Evolutionary conservation across 1,140 invertebrate genomes (phyloP).

Genomic region (Platyscapa corneri): DNA sequence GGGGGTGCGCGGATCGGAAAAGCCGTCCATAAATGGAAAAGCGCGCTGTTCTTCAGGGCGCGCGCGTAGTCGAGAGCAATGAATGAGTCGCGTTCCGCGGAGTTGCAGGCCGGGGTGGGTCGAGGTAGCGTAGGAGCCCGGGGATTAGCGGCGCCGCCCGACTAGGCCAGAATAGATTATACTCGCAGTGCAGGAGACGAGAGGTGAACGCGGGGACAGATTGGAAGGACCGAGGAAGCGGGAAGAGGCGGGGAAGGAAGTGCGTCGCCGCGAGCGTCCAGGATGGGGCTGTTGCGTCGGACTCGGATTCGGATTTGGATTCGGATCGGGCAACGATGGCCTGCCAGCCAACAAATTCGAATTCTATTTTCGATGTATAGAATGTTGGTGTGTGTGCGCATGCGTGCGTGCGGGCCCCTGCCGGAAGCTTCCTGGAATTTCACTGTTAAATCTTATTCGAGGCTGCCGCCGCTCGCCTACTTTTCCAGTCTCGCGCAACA

Average conservation of each 20-base stretch:
- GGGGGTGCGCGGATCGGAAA: no score
- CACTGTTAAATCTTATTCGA: not conserved
- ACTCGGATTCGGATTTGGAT: no score
- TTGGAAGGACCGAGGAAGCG: not conserved
- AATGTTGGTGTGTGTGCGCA: no score
- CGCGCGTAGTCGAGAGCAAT: no score
- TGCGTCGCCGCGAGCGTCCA: not conserved
- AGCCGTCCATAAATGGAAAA: no score
- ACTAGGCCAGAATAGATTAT: conserved; percentile 10
- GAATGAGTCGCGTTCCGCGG: no score
- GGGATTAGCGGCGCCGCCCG: no score
- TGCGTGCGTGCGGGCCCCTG: not conserved
- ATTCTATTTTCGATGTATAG: not conserved
- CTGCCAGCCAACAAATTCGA: not conserved
- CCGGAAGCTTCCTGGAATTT: not conserved
- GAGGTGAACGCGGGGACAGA: not conserved
- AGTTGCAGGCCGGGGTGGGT: no score
- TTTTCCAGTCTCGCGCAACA: not conserved
- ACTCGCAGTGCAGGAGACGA: not conserved
- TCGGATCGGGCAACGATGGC: no score
- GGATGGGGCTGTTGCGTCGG: not conserved
- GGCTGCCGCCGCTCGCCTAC: not conserved
- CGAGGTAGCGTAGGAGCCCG: not conserved
- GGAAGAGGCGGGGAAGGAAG: not conserved
- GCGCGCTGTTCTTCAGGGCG: not conserved